phyloP scores from a whole-genome alignment of 1,140 invertebrate species.

The Elymnias hypermnestra region DNA sequence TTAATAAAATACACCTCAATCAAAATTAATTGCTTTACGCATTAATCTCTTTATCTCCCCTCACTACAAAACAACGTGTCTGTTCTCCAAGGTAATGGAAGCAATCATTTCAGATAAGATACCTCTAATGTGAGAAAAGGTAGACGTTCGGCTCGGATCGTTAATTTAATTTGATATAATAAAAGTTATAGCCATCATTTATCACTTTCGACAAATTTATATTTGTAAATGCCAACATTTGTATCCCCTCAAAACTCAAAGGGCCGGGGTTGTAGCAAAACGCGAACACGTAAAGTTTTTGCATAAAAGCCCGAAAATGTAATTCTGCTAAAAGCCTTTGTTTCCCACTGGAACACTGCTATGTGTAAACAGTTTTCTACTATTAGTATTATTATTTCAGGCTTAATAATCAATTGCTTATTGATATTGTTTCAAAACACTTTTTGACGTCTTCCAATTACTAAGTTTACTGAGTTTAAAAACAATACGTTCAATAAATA shows the following conservation, averaged over 20 bases:
- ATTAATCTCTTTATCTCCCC: slow-evolving; percentile 40
- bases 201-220: slow-evolving; percentile 74
- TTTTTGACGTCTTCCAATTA: too few relatives aligned
- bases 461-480: too few relatives aligned
- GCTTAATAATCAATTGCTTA: too few relatives aligned
- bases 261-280: slow-evolving; percentile 34
- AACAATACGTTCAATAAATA: too few relatives aligned
- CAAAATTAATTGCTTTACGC: slow-evolving; percentile 64
- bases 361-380: too few relatives aligned
- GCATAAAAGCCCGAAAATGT: too few relatives aligned
- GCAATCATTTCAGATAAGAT: slow-evolving; percentile 74
- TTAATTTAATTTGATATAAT: slow-evolving; percentile 76
- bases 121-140: slow-evolving; percentile 73
- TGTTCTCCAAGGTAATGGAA: slow-evolving; percentile 67
- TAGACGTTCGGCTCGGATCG: slow-evolving; percentile 62
- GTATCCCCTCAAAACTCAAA: slow-evolving; percentile 35
- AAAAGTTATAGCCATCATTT: slow-evolving; percentile 73
- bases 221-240: slow-evolving; percentile 67
- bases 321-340: too few relatives aligned
- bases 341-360: too few relatives aligned
- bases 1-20: slow-evolving; percentile 75
- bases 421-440: too few relatives aligned
- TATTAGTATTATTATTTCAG: too few relatives aligned
- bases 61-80: slow-evolving; percentile 66
- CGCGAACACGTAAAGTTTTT: too few relatives aligned